Base-by-base conservation (phyloP, 2,113 vertebrate genomes). In the Tympanuchus pallidicinctus region DNA sequence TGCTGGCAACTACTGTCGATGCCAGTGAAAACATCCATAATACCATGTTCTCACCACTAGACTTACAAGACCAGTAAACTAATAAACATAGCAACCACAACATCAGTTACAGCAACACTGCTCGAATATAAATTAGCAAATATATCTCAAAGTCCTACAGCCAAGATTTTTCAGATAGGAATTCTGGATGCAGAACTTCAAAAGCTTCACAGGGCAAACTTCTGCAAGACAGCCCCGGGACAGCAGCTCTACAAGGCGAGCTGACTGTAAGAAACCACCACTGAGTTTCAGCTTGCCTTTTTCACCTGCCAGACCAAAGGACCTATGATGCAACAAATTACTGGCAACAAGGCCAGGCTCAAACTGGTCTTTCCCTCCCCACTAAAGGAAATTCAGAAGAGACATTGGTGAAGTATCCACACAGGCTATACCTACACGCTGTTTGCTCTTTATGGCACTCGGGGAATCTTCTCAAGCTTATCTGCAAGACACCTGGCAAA, bases 21-120 rank as follows among this genome's bases (percentile, higher is more conserved):
- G 89, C 85, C 91, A 93, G 60, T 42, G 76, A 91, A 96, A 96
- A 78, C 88, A 93, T 90, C 59, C 70, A 34, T 48, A 75, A 90
- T 67, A 78, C 82, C 72, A 65, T 4, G 57, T 56, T 93, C 88
- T 94, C 69, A 81, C 82, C 80, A 75, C 88, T 13, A 86, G 66
- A 84, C 86, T 88, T 86, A 81, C 90, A 94, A 72, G 77, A 76
- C 80, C 32, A 90, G 73, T 69, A 94, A 95, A 90, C 82, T 88
- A 90, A 95, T 90, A 84, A 94, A 93, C 43, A 30, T 86, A 47
- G 81, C 65, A 69, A 92, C 69, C 47, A 80, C 48, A 75, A 45
- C 1, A 74, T 78, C 85, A 91, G 54, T 95, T 82, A 90, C 18
- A 88, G 63, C 30, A 78, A 66, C 0, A 2, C 66, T 84, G 65